phyloP scores from a whole-genome alignment of 2,113 vertebrate species.

The Stegostoma tigrinum region DNA sequence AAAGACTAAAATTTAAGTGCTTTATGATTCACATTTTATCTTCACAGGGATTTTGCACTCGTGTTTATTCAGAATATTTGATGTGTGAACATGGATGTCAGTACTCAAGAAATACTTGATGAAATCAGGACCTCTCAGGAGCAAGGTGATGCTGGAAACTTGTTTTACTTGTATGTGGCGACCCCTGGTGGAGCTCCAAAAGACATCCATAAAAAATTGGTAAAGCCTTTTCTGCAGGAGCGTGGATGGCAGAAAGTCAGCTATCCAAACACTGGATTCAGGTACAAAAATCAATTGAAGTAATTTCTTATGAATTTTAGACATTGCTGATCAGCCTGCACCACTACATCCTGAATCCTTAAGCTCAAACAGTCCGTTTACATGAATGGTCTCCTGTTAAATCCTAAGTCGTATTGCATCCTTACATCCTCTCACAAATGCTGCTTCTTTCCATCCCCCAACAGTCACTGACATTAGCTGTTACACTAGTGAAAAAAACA shows the following conservation, averaged over 20 bases:
- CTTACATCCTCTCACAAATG: background rate
- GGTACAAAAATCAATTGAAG: background rate
- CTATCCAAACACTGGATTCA: constrained; percentile 30
- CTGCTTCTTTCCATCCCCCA: background rate
- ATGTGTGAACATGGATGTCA: constrained; percentile 20
- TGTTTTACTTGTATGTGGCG: constrained; percentile 31
- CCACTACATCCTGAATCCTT: background rate
- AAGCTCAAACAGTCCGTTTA: background rate
- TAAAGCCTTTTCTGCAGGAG: constrained; percentile 18
- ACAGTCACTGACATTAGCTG: background rate
- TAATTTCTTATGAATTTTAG: background rate
- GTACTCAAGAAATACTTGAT: constrained; percentile 17
- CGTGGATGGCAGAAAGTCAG: constrained; percentile 27
- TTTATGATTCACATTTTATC: background rate
- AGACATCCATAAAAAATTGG: constrained; percentile 11
- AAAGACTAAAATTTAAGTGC: background rate
- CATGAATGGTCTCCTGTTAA: background rate
- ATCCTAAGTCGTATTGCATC: background rate
- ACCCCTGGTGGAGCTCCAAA: constrained; percentile 26
- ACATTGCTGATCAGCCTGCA: background rate
- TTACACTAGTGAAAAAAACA: background rate
- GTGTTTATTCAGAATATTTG: background rate
- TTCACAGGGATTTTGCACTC: background rate
- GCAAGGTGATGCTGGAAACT: background rate
- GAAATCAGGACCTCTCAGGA: constrained; percentile 11